phyloP scores from a whole-genome alignment of 2,888 invertebrate genomes.

The Lycaena phlaeas region DNA sequence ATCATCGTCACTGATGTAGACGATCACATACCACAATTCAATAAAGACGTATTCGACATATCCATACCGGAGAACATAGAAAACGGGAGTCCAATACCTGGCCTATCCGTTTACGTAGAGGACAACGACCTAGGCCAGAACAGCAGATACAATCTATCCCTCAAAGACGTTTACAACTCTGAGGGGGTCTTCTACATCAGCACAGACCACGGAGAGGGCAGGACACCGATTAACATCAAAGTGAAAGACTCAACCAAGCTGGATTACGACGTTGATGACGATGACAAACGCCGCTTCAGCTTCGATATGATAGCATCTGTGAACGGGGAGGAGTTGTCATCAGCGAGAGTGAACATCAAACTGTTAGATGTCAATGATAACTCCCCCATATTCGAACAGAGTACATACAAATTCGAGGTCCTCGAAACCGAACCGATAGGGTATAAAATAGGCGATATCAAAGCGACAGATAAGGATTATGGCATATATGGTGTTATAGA shows the following conservation, averaged over 20 bases:
- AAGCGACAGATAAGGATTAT: slow-evolving; percentile 82
- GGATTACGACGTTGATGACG: slow-evolving; percentile 80
- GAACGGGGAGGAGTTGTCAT: slow-evolving; percentile 68
- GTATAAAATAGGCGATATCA: slow-evolving; percentile 75
- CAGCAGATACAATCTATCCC: slow-evolving; percentile 76
- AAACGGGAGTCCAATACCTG: slow-evolving; percentile 78
- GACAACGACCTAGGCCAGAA: slow-evolving; percentile 83
- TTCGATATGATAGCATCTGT: slow-evolving; percentile 79
- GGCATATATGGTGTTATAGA: slow-evolving; percentile 80
- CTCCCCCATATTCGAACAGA: slow-evolving; percentile 77
- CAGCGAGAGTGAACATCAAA: slow-evolving; percentile 75
- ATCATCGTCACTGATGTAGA: slow-evolving; percentile 86
- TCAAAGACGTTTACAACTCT: slow-evolving; percentile 75
- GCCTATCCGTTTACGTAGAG: slow-evolving; percentile 80
- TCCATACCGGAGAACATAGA: slow-evolving; percentile 85
- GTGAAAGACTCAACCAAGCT: slow-evolving; percentile 76
- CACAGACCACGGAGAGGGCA: slow-evolving; percentile 78
- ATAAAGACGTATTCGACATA: slow-evolving; percentile 75
- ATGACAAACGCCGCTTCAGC: slow-evolving; percentile 70
- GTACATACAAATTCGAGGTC: slow-evolving; percentile 77
- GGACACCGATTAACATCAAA: slow-evolving; percentile 82
- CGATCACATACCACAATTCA: slow-evolving; percentile 83
- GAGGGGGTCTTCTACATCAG: slow-evolving; percentile 75
- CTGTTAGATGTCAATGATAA: slow-evolving; percentile 87
- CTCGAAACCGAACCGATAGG: slow-evolving; percentile 77